Evolutionary conservation across 2,113 vertebrate species (phyloP).

Genomic region (Mugil cephalus): DNA sequence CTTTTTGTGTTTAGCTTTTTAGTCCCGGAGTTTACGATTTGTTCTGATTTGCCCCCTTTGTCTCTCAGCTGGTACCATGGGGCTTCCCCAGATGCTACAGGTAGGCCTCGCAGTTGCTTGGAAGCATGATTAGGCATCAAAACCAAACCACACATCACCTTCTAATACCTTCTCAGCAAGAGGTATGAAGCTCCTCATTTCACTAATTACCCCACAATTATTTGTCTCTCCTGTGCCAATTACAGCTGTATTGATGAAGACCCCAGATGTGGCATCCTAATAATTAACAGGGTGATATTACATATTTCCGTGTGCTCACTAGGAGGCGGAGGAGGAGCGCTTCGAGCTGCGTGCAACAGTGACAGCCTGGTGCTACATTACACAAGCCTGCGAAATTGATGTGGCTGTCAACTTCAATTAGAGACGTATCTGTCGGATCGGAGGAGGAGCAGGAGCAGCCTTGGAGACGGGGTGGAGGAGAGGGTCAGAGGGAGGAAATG

Average conservation of each 20-base stretch:
- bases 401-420: slow-evolving; percentile 74
- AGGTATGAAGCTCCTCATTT: slow-evolving; percentile 54
- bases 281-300: slow-evolving; percentile 55
- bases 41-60: no score
- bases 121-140: slow-evolving; percentile 37
- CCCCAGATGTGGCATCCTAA: slow-evolving; percentile 53
- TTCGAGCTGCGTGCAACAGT: slow-evolving; percentile 2
- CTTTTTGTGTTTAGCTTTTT: no score
- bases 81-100: slow-evolving; percentile 12
- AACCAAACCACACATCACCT: slow-evolving; percentile 27
- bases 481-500: slow-evolving; percentile 8
- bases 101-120: neutral
- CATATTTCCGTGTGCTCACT: slow-evolving; percentile 18
- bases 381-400: slow-evolving; percentile 53
- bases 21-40: no score
- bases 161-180: slow-evolving; percentile 36
- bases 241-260: slow-evolving; percentile 59
- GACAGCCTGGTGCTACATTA: slow-evolving; percentile 44
- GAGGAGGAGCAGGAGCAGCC: slow-evolving; percentile 29
- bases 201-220: slow-evolving; percentile 58
- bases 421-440: slow-evolving; percentile 36
- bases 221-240: slow-evolving; percentile 58
- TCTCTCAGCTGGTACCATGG: no score
- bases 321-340: slow-evolving; percentile 43
- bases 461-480: slow-evolving; percentile 1